phyloP scores from a whole-genome alignment of 2,888 invertebrate genomes.

The Callyntrura guangdongensis region DNA sequence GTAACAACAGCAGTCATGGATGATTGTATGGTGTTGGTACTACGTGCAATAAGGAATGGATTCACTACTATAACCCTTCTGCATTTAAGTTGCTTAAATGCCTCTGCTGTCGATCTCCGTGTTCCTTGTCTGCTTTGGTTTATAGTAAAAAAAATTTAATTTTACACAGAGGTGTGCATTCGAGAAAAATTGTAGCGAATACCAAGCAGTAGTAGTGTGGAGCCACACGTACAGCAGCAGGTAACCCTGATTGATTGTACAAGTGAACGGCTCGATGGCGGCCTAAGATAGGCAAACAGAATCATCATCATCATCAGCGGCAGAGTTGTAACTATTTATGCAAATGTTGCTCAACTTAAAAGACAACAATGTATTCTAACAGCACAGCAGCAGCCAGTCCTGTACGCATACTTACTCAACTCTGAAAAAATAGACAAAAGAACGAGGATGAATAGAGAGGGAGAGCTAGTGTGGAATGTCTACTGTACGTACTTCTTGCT shows the following conservation, averaged over 20 bases:
- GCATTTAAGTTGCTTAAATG: not conserved
- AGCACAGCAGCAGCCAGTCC: too few relatives aligned
- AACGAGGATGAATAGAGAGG: slow-evolving; percentile 26
- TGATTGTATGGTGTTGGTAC: not conserved
- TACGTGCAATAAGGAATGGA: not conserved
- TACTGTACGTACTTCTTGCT: not conserved
- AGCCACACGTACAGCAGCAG: not conserved
- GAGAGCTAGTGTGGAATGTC: slow-evolving; percentile 1
- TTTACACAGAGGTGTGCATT: not conserved
- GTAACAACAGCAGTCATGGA: slow-evolving; percentile 40
- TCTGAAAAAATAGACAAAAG: slow-evolving; percentile 1
- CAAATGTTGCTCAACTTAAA: not conserved
- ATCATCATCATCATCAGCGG: not conserved
- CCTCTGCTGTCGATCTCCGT: not conserved
- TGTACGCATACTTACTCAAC: not conserved
- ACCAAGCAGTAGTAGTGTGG: not conserved
- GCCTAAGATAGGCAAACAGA: not conserved
- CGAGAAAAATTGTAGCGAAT: not conserved
- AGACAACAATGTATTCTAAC: slow-evolving; percentile 31
- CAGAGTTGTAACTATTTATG: not conserved
- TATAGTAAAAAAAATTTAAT: not conserved
- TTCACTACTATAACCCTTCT: not conserved
- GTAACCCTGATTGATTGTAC: slow-evolving; percentile 42
- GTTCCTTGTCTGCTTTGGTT: not conserved
- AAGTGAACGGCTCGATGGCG: not conserved